Base-by-base conservation (phyloP, 2,113 vertebrate genomes). In the Proterorhinus semilunaris region DNA sequence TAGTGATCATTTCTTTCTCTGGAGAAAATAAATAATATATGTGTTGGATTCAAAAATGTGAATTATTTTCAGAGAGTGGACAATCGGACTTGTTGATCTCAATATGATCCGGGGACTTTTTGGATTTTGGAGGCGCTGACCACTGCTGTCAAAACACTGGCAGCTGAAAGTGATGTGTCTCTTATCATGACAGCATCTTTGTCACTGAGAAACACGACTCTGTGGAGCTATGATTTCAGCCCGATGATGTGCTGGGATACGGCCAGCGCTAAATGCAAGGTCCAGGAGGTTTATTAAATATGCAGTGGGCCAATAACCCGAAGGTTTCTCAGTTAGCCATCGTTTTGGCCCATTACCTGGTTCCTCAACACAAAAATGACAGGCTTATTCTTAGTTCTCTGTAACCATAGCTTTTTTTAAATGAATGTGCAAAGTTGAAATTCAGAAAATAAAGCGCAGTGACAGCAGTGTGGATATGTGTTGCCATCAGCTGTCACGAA, bases 121-220 rank as follows among this genome's bases (percentile, higher is more conserved):
- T 80, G 27, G 72, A 13, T 11, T 1, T 61, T 57, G 52, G 63
- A 72, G 69, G 71, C 70, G 67, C 58, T 36, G 72, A 82, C 59
- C 69, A 54, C 5, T 55, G 75, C 71, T 84, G 81, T 83, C 77
- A 76, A 80, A 86, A 80, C 86, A 78, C 27, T 82, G 85, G 76
- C 78, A 64, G 49, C 64, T 1, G 6, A 52, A 65, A 47, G 7
- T 6, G 45, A 48, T 6, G 2, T 9, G 27, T 17, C 17, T 0
- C 72, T 73, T 71, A 70, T 73, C 82, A 21, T 42, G 61, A 72
- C 52, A 1, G 52, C 62, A 85, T 27, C 76, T 45, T 48, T 74
- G 72, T 78, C 69, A 75, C 64, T 44, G 36, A 21, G 66, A 73
- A 78, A 75, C 66, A 55, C 45, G 69, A 70, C 44, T 68, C 71